Evolutionary conservation across 2,888 invertebrate genomes (phyloP).

Genomic region (Poecilobothrus nobilitatus): DNA sequence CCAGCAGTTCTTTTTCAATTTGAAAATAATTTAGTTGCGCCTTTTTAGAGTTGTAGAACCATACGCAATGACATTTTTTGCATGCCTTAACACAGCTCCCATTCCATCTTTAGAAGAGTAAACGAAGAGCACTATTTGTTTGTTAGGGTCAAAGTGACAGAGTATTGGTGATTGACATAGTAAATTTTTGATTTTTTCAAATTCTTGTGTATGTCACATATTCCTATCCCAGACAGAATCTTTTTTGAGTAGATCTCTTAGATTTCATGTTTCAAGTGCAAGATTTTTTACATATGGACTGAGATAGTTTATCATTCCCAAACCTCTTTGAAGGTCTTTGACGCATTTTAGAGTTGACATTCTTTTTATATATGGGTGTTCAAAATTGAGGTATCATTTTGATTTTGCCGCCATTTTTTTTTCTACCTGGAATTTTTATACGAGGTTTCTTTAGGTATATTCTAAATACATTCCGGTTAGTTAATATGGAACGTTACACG

Average conservation of each 20-base stretch:
- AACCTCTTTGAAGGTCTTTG: constrained; percentile 23
- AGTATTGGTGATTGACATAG: constrained; percentile 17
- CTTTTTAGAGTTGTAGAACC: constrained; percentile 11
- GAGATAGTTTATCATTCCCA: constrained; percentile 24
- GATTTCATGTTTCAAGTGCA: constrained; percentile 17
- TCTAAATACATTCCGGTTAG: too few species aligned
- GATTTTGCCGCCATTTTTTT: too few species aligned
- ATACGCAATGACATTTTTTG: constrained; percentile 12
- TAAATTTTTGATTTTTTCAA: too few species aligned
- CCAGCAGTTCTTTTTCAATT: constrained; percentile 28
- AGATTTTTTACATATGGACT: constrained; percentile 22
- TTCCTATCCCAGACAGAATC: constrained; percentile 15
- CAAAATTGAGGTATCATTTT: too few species aligned
- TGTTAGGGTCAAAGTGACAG: too few species aligned
- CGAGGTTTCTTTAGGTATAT: too few species aligned
- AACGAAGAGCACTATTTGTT: too few species aligned
- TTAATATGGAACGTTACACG: too few species aligned
- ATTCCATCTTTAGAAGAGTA: constrained; percentile 11
- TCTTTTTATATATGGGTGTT: constrained; percentile 20
- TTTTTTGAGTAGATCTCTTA: constrained; percentile 16
- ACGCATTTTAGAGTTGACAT: constrained; percentile 19
- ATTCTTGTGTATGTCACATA: too few species aligned
- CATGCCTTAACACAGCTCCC: neutral
- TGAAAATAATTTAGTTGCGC: constrained; percentile 11
- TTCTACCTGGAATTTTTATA: too few species aligned